Conservation (phyloP, 2,113 vertebrate genomes). For the Dipodomys merriami region DNA sequence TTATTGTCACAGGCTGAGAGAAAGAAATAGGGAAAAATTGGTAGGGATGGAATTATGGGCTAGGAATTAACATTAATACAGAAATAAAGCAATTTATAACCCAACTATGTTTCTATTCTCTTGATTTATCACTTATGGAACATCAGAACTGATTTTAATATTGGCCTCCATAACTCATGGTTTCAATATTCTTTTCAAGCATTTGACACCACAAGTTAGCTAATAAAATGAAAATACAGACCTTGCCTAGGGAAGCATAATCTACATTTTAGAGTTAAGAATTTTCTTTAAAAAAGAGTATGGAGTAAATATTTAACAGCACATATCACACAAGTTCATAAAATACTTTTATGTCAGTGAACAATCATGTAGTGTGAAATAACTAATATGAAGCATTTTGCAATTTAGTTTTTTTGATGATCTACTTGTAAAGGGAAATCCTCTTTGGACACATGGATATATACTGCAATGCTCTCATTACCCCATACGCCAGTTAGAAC, state of each 20-base stretch:
- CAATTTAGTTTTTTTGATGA: constrained; percentile 33
- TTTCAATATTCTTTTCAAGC: constrained; percentile 59
- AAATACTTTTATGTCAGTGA: constrained; percentile 58
- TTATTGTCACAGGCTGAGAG: background rate
- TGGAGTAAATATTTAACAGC: constrained; percentile 45
- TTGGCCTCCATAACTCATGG: constrained; percentile 18
- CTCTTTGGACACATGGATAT: background rate
- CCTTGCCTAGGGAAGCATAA: constrained; percentile 18
- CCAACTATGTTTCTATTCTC: background rate
- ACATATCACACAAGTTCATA: constrained; percentile 38
- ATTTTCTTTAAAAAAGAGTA: background rate
- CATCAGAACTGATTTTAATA: constrained; percentile 48
- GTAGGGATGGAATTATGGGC: background rate
- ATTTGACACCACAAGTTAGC: constrained; percentile 43
- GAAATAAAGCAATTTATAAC: constrained; percentile 42
- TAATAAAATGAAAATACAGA: constrained; percentile 60
- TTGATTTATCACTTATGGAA: constrained; percentile 54
- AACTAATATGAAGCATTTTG: constrained; percentile 53
- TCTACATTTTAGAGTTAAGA: constrained; percentile 61
- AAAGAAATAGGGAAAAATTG: background rate
- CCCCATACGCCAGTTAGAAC: background rate
- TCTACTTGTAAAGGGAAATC: constrained; percentile 43
- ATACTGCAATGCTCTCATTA: background rate
- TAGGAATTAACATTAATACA: constrained; percentile 19
- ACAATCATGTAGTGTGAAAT: constrained; percentile 28